Evolutionary conservation across 1,140 invertebrate genomes (phyloP), one percentile per base, ranked within the genome.

Genomic region (Xylocopa sonorina): DNA sequence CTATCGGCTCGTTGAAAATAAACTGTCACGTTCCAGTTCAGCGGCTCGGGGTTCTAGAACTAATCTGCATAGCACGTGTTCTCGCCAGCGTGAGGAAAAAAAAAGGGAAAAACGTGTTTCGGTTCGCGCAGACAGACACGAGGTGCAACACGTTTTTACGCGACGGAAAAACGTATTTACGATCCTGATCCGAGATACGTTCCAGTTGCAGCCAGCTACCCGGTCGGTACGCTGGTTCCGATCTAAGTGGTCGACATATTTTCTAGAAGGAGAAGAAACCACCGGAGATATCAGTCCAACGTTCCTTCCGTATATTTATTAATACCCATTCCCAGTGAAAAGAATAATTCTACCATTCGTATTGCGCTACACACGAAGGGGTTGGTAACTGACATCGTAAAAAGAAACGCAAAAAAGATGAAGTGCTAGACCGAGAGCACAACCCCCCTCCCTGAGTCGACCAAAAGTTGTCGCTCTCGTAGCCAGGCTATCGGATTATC

Each of bases 401-500:
- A 27, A 7, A 24, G 24, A 38, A 38, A 9, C 18, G 0, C 6
- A 24, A 1, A 4, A 38, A 38, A 34, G 21, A 38, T 12, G 66
- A 53, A 6, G 67, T 4, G 58, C 14, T 27, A 46, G 12, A 12
- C 32, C 41, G n/a, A 18, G 43, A 12, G 9, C 16, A 21, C 18
- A 0, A 7, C 5, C 29, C 1, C 7, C 18, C 5, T 32, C 1
- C 7, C 43, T 4, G 18, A 14, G 27, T 29, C n/a, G 27, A 32
- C 43, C 55, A 21, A n/a, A n/a, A 41, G 10, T 27, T 7, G 57
- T 18, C n/a, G 9, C 10, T 55, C 67, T 55, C 67, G 21, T 43
- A 48, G 21, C 1, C 12, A 29, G 12, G 34, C 43, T 58, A 77
- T 69, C 58, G 55, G 57, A 73, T 73, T 73, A 73, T 72, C 77